These are phyloP conservation scores for Haemorhous mexicanus DNA, from an alignment of 2,113 vertebrate species.

Conservation along the genomic window DNA sequence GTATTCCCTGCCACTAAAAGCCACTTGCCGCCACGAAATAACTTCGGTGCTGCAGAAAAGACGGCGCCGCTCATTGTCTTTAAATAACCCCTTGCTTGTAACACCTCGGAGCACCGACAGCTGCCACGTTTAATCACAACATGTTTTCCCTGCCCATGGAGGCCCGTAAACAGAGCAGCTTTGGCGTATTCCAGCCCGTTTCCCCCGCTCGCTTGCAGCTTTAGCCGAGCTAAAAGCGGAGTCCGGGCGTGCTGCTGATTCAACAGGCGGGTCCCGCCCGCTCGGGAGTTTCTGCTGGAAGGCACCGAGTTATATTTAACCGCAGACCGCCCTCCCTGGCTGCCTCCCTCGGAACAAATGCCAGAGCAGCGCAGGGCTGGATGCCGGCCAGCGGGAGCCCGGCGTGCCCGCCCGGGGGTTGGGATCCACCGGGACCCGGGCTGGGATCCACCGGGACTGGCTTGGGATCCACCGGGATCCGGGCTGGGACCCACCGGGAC, in stretches of 20 bases:
- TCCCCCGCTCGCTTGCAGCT: neutral
- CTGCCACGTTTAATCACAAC: neutral
- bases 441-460: neutral
- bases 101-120: conserved; percentile 33
- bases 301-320: conserved; percentile 29
- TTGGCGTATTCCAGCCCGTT: neutral
- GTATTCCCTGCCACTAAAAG: neutral
- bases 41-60: neutral
- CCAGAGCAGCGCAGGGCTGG: neutral
- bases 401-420: neutral
- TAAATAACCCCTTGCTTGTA: conserved; percentile 48
- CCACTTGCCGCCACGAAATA: neutral
- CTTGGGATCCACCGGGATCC: fast-evolving
- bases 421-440: neutral
- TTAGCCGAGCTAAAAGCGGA: neutral
- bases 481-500: no score
- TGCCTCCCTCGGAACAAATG: neutral
- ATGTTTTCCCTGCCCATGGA: neutral
- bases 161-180: neutral
- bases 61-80: conserved; percentile 39
- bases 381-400: neutral
- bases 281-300: neutral
- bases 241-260: neutral
- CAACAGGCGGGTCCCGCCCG: neutral
- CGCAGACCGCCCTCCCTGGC: neutral